Evolutionary conservation across 2,797 vertebrate genomes (phyloP).

Genomic region (Mormyrops attenuatus): DNA sequence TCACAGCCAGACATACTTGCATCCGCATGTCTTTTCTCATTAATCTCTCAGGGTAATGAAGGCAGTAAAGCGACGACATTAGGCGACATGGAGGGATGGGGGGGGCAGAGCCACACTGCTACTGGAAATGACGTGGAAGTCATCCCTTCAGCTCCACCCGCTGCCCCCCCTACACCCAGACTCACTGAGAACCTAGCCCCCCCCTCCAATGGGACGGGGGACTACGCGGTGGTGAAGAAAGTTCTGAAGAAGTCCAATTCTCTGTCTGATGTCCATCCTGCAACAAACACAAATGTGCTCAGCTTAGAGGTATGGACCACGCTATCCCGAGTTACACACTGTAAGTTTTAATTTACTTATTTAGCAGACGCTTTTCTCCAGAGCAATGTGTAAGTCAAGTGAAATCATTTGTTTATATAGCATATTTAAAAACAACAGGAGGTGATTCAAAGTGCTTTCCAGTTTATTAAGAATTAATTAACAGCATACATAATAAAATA

Average conservation of each 20-base stretch:
- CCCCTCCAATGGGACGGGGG: conserved; percentile 8
- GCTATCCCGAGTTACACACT: not conserved
- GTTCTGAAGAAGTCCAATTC: conserved; percentile 37
- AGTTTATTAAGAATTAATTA: not conserved
- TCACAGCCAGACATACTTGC: not conserved
- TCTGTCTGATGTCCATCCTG: conserved; percentile 25
- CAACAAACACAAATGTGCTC: not conserved
- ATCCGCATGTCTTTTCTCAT: not conserved
- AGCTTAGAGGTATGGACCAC: conserved; percentile 22
- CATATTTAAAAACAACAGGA: not conserved
- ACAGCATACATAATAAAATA: not conserved
- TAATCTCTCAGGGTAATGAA: conserved; percentile 24
- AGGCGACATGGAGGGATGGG: not conserved
- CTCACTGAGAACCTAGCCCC: not conserved
- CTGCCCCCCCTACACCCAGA: not conserved
- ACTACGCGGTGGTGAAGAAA: conserved; percentile 49
- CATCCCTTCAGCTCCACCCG: not conserved
- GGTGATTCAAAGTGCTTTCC: not conserved
- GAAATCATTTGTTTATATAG: not conserved
- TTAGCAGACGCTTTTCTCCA: not conserved
- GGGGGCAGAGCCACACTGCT: not conserved
- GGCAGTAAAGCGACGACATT: not conserved
- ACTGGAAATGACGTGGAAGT: not conserved
- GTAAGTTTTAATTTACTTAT: not conserved
- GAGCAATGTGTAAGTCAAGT: not conserved